These are phyloP conservation scores for Melipona beecheii DNA, from an alignment of 2,888 invertebrate species.

Conservation along the genomic window DNA sequence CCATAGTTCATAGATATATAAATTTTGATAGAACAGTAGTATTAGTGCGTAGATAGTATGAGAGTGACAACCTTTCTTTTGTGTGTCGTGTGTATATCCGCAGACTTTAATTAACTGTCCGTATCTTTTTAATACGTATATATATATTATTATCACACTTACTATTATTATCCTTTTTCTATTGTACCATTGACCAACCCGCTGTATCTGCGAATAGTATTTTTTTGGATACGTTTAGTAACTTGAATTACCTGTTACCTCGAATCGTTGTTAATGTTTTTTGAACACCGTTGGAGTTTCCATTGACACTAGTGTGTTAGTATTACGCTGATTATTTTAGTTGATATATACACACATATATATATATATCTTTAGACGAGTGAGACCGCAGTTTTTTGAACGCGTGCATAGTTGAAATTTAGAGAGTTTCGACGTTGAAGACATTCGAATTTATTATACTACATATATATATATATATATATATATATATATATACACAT, in stretches of 20 bases:
- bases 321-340: constrained; percentile 64
- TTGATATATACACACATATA: constrained; percentile 1
- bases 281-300: constrained; percentile 56
- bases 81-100: constrained; percentile 67
- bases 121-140: constrained; percentile 53
- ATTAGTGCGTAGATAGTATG: constrained; percentile 79
- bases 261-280: constrained; percentile 54
- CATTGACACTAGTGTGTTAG: constrained; percentile 65
- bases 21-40: constrained; percentile 72
- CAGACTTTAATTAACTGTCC: constrained; percentile 60
- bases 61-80: constrained; percentile 73
- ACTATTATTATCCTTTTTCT: constrained; percentile 50
- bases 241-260: constrained; percentile 52
- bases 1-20: constrained; percentile 68
- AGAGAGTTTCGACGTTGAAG: constrained; percentile 55
- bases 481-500: constrained; percentile 7
- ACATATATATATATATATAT: constrained; percentile 13
- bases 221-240: constrained; percentile 51
- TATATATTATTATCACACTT: constrained; percentile 14
- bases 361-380: constrained; percentile 52
- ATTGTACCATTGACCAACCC: constrained; percentile 58
- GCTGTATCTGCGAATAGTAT: constrained; percentile 67
- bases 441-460: constrained; percentile 39
- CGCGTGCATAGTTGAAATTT: constrained; percentile 65
- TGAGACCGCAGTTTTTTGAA: constrained; percentile 55